Evolutionary conservation across 2,797 vertebrate species (phyloP).

Genomic region (Etheostoma perlongum): DNA sequence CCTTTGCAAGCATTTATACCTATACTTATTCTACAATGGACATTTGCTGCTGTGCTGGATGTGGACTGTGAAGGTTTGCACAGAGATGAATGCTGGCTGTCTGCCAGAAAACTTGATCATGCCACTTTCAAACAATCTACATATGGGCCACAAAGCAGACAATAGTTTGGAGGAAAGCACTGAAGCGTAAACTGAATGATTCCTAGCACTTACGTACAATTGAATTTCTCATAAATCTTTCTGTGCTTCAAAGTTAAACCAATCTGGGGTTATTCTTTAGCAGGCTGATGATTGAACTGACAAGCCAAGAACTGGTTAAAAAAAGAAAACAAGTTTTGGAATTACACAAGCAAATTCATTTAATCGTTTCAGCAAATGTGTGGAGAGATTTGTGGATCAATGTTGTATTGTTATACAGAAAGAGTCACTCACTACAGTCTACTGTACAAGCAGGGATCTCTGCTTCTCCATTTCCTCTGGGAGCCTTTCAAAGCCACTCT

Average conservation of each 20-base stretch:
- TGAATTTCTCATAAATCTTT: slow-evolving; percentile 29
- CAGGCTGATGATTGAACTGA: slow-evolving; percentile 13
- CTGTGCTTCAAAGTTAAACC: slow-evolving; percentile 26
- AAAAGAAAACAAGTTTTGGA: slow-evolving; percentile 32
- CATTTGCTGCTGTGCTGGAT: slow-evolving; percentile 50
- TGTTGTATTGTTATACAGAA: slow-evolving; percentile 45
- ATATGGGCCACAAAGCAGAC: slow-evolving; percentile 43
- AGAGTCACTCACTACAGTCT: slow-evolving; percentile 18
- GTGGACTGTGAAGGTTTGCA: slow-evolving; percentile 5
- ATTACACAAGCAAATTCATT: slow-evolving; percentile 23
- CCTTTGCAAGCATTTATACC: background rate
- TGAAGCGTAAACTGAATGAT: slow-evolving; percentile 20
- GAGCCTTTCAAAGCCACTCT: slow-evolving; percentile 37
- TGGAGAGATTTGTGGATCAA: slow-evolving; percentile 44
- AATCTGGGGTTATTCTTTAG: slow-evolving; percentile 18
- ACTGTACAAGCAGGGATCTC: slow-evolving; percentile 23
- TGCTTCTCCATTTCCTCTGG: slow-evolving; percentile 42
- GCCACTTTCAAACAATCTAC: slow-evolving; percentile 48
- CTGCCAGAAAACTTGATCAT: slow-evolving; percentile 41
- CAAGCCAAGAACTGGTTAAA: slow-evolving; percentile 10
- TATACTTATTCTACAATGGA: background rate
- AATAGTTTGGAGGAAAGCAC: slow-evolving; percentile 20
- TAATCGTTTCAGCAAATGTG: slow-evolving; percentile 26
- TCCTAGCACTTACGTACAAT: slow-evolving; percentile 24
- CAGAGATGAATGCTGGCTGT: slow-evolving; percentile 10